Conservation (phyloP, 2,888 invertebrate genomes). For the Xestia sexstrigata region DNA sequence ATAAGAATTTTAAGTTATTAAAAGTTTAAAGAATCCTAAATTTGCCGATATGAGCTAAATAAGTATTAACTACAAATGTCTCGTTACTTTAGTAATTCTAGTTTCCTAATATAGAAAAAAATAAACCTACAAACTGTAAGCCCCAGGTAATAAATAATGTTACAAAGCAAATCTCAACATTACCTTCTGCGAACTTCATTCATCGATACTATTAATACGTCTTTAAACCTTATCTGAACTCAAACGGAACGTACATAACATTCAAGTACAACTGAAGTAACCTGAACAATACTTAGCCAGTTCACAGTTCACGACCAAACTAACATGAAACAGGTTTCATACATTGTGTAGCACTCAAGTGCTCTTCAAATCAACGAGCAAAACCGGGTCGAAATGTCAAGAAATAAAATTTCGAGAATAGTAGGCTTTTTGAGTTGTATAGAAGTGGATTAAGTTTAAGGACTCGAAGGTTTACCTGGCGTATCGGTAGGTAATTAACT, state of each 20-base stretch:
- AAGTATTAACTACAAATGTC: neutral
- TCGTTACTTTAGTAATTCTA: neutral
- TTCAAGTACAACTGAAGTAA: conserved; percentile 12
- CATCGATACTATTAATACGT: conserved; percentile 5
- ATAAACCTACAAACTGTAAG: neutral
- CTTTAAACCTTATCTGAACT: conserved; percentile 17
- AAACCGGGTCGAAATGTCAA: neutral
- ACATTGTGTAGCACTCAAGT: conserved; percentile 22
- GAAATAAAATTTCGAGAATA: conserved; percentile 21
- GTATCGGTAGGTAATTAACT: neutral
- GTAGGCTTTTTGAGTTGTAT: neutral
- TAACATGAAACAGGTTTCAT: conserved; percentile 51
- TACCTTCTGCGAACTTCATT: too few relatives aligned
- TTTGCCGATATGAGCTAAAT: neutral
- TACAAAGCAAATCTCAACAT: neutral
- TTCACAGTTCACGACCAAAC: conserved; percentile 39
- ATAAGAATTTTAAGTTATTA: neutral
- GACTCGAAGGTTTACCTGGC: neutral
- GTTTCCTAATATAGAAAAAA: neutral
- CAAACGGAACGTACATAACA: conserved; percentile 9
- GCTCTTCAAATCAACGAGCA: conserved; percentile 33
- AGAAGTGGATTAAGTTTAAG: neutral
- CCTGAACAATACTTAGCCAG: conserved; percentile 21
- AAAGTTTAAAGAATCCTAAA: neutral
- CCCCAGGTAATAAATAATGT: neutral